phyloP scores from a whole-genome alignment of 2,113 vertebrate species.

The Callithrix jacchus region DNA sequence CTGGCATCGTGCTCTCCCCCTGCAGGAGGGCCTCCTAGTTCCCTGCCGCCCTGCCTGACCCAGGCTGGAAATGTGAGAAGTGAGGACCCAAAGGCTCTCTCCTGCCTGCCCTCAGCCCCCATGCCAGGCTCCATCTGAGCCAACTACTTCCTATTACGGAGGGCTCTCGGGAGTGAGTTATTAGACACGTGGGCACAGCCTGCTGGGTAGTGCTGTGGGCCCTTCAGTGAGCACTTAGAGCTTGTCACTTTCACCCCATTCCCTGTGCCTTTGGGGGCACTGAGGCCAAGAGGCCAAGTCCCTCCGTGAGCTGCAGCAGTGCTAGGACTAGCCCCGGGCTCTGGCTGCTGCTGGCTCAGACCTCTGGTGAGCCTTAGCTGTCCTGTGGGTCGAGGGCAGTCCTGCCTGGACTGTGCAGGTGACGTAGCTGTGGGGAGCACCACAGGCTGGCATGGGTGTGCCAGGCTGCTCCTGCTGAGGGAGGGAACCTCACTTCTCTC shows the following conservation, averaged over 20 bases:
- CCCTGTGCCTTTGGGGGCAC: neutral
- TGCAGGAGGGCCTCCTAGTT: neutral
- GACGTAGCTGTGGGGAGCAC: neutral
- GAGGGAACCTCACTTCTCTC: neutral
- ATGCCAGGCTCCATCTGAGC: neutral
- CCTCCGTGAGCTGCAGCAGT: neutral
- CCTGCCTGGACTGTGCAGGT: neutral
- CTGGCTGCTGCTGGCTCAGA: neutral
- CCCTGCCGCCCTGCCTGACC: neutral
- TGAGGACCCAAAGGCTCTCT: neutral
- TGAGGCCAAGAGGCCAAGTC: neutral
- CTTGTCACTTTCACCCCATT: neutral
- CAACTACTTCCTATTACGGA: neutral
- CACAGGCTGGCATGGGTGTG: neutral
- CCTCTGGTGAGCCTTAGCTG: neutral
- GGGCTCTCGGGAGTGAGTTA: neutral
- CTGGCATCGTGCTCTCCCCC: neutral
- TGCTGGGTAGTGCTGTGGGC: neutral
- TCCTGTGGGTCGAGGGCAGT: neutral
- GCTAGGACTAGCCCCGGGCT: neutral
- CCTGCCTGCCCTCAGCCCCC: neutral
- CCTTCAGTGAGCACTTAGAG: neutral
- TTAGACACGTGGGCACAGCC: neutral
- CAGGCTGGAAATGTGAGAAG: neutral
- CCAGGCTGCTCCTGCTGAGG: rapidly evolving